phyloP scores from a whole-genome alignment of 2,888 invertebrate species.

The Pseudoips prasinana region DNA sequence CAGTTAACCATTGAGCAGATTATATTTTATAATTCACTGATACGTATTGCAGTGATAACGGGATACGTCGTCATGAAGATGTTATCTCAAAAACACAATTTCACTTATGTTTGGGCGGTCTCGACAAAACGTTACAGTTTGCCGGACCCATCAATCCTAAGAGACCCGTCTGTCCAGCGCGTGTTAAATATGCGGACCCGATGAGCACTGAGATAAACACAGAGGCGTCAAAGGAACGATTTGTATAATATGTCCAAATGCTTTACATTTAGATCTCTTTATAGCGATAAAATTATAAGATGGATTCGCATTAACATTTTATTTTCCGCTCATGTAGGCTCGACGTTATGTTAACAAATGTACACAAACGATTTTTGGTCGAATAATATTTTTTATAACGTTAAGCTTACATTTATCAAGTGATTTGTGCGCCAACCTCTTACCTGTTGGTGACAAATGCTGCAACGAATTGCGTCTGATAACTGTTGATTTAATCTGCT shows the following conservation, averaged over 20 bases:
- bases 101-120: constrained; percentile 43
- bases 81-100: constrained; percentile 35
- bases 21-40: constrained; percentile 16
- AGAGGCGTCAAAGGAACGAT: constrained; percentile 66
- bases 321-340: constrained; percentile 16
- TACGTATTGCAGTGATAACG: constrained; percentile 22
- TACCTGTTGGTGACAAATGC: constrained; percentile 35
- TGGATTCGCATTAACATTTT: constrained; percentile 38
- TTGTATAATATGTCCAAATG: constrained; percentile 65
- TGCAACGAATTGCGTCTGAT: constrained; percentile 40
- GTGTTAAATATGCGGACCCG: constrained; percentile 53
- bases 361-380: constrained; percentile 17
- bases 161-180: constrained; percentile 23
- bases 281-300: constrained; percentile 47
- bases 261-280: constrained; percentile 52
- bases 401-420: constrained; percentile 28
- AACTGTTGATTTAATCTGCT: constrained; percentile 48
- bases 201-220: constrained; percentile 53
- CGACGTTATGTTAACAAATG: constrained; percentile 31
- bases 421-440: constrained; percentile 31
- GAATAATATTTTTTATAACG: constrained; percentile 23
- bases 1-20: no score
- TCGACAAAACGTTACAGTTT: constrained; percentile 31
- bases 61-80: constrained; percentile 34
- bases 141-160: constrained; percentile 45